Percentiles rank a stretch among this genome's conserved stretches.
Evolutionary conservation across 2,888 invertebrate genomes (phyloP).

Genomic region (Nemotelus pantherinus): DNA sequence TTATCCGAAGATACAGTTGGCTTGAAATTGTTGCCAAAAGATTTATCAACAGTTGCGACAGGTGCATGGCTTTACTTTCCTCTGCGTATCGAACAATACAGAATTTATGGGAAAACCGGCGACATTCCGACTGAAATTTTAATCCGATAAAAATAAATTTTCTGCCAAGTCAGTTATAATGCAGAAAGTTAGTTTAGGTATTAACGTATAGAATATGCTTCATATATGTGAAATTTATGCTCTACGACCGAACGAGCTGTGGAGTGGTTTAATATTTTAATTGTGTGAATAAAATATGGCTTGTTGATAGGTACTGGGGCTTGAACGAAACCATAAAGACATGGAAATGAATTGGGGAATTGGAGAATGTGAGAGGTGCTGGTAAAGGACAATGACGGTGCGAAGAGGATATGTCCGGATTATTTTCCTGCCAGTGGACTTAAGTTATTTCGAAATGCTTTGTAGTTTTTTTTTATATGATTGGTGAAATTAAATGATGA

Average conservation of each 20-base stretch:
- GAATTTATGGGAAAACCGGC: slow-evolving; percentile 40
- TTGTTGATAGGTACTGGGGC: too few relatives aligned
- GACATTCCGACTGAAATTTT: slow-evolving; percentile 41
- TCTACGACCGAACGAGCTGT: background rate
- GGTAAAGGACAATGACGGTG: too few relatives aligned
- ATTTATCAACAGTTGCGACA: slow-evolving; percentile 40
- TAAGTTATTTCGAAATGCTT: too few relatives aligned
- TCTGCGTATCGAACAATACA: slow-evolving; percentile 3
- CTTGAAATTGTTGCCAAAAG: slow-evolving; percentile 34
- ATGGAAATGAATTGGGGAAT: too few relatives aligned
- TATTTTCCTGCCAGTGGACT: too few relatives aligned
- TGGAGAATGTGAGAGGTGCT: too few relatives aligned
- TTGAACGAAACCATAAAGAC: too few relatives aligned
- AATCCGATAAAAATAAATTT: slow-evolving; percentile 38
- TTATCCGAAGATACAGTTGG: slow-evolving; percentile 17
- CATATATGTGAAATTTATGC: slow-evolving; percentile 20
- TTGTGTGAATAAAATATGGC: background rate
- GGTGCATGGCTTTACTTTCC: slow-evolving; percentile 33
- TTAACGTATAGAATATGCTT: slow-evolving; percentile 21
- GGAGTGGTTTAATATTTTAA: slow-evolving; percentile 9
- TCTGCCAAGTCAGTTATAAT: slow-evolving; percentile 28
- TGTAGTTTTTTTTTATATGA: too few relatives aligned
- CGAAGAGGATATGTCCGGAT: too few relatives aligned
- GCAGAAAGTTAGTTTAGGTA: background rate
- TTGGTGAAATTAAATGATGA: too few relatives aligned